Conservation (phyloP, 2,797 vertebrate species). For the Sitta carolinensis region DNA sequence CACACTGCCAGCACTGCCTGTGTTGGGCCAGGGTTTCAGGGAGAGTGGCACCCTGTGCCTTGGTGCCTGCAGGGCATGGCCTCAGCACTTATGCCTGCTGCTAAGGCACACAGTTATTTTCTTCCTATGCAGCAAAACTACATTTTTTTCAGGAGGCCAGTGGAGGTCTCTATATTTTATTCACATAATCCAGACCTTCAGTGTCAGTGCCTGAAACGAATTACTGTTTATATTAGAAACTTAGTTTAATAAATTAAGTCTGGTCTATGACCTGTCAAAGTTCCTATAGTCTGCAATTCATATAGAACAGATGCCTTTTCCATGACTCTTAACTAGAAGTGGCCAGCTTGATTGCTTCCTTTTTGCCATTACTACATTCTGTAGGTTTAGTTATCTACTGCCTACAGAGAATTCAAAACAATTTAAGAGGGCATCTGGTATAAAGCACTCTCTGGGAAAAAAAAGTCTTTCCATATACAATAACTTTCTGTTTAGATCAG, state of each 20-base stretch:
- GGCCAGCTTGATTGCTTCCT: slow-evolving; percentile 92
- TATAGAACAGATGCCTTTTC: slow-evolving; percentile 89
- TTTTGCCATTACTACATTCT: slow-evolving; percentile 78
- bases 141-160: slow-evolving; percentile 61
- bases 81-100: neutral
- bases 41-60: neutral
- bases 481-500: slow-evolving; percentile 84
- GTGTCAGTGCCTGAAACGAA: slow-evolving; percentile 95
- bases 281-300: slow-evolving; percentile 83
- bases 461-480: slow-evolving; percentile 79
- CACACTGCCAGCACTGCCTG: fast-evolving
- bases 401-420: slow-evolving; percentile 89
- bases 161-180: slow-evolving; percentile 66
- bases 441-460: slow-evolving; percentile 75
- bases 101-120: slow-evolving; percentile 50
- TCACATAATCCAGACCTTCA: slow-evolving; percentile 97
- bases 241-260: slow-evolving; percentile 99
- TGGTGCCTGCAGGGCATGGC: neutral
- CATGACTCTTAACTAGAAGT: slow-evolving; percentile 77
- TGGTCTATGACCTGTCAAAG: slow-evolving; percentile 90
- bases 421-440: slow-evolving; percentile 96
- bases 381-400: slow-evolving; percentile 86
- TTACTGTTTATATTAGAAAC: slow-evolving; percentile 99
- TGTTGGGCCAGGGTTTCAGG: neutral
- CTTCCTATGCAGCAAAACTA: slow-evolving; percentile 31